Base-by-base conservation (phyloP, 2,113 vertebrate species). In the Cebidichthys violaceus region DNA sequence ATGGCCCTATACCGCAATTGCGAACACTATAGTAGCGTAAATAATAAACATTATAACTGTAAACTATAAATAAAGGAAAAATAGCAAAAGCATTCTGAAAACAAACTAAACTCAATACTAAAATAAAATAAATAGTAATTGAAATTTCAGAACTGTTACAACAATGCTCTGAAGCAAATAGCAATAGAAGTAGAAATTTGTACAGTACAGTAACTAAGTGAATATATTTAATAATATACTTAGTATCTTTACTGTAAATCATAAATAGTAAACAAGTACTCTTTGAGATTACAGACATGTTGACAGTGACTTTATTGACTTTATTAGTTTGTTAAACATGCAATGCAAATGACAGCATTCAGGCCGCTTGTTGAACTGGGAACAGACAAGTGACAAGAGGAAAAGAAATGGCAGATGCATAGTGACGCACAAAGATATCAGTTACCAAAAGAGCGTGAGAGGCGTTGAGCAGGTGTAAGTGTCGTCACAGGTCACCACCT, bases 401-500 rank as follows among this genome's bases (percentile, higher is more conserved):
- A 73, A 7, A 37, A 29, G 0, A 18, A 60, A 61, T 7, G 39
- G 18, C 67, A 62, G 74, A 54, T 39, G 55, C 31, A 54, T n/a
- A 2, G 22, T 60, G 47, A 37, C 39, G 9, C 17, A n/a, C 55
- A 71, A 47, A 81, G 11, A 11, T n/a, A 68, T 79, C 35, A 27
- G 50, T 11, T 47, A 33, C 67, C 62, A 62, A 8, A 45, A 2
- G 17, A 50, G 22, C 11, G 22, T 33, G 60, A 37, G 9, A 9
- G 9, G 20, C 6, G 1, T 14, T 6, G 57, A 57, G 47, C 74
- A 60, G 60, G 66, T 61, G 59, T 20, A 3, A 15, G 15, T 4
- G 20, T 65, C 20, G 6, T 43, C 45, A 43, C 55, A 43, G 39
- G 83, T 69, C 68, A 57, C 10, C 68, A 57, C 10, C 11, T 50